These are phyloP conservation scores for Gasterosteus nipponicus DNA, from an alignment of 2,113 vertebrate species.

Conservation along the genomic window DNA sequence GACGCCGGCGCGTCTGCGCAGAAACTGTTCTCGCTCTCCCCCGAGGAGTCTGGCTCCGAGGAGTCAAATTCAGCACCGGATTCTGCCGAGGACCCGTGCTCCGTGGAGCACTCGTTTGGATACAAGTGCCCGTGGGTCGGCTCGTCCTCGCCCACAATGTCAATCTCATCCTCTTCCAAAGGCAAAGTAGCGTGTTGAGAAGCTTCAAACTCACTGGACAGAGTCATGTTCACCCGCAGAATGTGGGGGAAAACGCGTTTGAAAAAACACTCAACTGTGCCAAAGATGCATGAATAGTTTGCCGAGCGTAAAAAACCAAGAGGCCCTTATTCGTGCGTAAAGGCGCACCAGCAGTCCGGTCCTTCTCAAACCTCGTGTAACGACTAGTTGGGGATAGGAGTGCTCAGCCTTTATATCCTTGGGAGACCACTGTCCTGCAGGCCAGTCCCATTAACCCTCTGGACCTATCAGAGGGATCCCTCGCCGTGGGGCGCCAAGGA, in stretches of 20 bases:
- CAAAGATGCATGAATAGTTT: slow-evolving; percentile 17
- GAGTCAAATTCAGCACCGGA: slow-evolving; percentile 72
- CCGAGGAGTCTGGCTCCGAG: slow-evolving; percentile 75
- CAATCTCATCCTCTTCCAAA: slow-evolving; percentile 75
- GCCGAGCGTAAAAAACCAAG: slow-evolving; percentile 58
- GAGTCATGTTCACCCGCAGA: slow-evolving; percentile 71
- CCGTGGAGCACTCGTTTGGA: slow-evolving; percentile 38
- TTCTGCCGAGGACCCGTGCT: slow-evolving; percentile 63
- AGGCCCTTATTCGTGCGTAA: slow-evolving; percentile 54
- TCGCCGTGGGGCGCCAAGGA: slow-evolving; percentile 62
- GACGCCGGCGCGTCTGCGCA: slow-evolving; percentile 50
- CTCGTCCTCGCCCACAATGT: slow-evolving; percentile 77
- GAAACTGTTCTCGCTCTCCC: slow-evolving; percentile 77
- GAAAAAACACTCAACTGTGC: slow-evolving; percentile 4
- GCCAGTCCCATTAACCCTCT: slow-evolving; percentile 71
- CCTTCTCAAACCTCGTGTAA: background rate
- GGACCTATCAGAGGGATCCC: slow-evolving; percentile 79
- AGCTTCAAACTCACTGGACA: slow-evolving; percentile 73
- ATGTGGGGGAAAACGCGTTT: background rate
- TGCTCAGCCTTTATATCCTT: slow-evolving; percentile 74
- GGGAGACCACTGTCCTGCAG: slow-evolving; percentile 50
- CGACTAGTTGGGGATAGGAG: slow-evolving; percentile 28
- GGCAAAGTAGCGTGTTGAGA: slow-evolving; percentile 53
- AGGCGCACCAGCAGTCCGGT: slow-evolving; percentile 26
- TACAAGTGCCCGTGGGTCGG: slow-evolving; percentile 33